Conservation (phyloP, 2,797 vertebrate species). For the Cossypha polioptera region DNA sequence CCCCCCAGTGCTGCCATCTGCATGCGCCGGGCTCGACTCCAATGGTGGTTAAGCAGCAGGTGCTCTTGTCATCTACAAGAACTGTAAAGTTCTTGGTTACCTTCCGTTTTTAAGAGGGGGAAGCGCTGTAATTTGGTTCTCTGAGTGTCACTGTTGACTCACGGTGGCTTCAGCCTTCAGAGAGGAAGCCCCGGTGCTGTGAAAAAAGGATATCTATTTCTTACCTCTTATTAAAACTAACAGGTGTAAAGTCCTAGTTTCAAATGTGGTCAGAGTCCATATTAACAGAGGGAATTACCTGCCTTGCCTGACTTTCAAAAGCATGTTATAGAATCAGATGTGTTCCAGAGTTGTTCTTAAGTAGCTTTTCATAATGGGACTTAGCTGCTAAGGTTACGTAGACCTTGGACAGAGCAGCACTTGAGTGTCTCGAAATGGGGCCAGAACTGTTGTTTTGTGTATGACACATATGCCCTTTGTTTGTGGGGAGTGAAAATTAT, state of each 20-base stretch:
- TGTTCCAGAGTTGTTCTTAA: neutral
- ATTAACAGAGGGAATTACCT: neutral
- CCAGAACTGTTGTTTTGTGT: neutral
- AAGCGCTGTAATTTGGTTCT: neutral
- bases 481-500: neutral
- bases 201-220: neutral
- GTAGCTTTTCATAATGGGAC: neutral
- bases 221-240: neutral
- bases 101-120: neutral
- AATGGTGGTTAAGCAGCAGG: neutral
- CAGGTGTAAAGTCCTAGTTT: neutral
- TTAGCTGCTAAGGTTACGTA: neutral
- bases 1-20: neutral
- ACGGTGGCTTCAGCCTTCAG: neutral
- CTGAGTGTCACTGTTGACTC: neutral
- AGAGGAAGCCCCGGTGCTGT: neutral
- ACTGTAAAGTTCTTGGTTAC: neutral
- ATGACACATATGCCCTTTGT: neutral
- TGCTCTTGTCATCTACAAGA: neutral
- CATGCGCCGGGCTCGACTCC: accelerated
- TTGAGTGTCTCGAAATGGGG: neutral
- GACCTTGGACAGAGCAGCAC: neutral
- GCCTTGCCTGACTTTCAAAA: neutral
- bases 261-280: neutral
- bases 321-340: neutral